Evolutionary conservation across 2,888 invertebrate genomes (phyloP), one percentile per base, ranked within the genome.

Genomic region (Eubasilissa splendida): DNA sequence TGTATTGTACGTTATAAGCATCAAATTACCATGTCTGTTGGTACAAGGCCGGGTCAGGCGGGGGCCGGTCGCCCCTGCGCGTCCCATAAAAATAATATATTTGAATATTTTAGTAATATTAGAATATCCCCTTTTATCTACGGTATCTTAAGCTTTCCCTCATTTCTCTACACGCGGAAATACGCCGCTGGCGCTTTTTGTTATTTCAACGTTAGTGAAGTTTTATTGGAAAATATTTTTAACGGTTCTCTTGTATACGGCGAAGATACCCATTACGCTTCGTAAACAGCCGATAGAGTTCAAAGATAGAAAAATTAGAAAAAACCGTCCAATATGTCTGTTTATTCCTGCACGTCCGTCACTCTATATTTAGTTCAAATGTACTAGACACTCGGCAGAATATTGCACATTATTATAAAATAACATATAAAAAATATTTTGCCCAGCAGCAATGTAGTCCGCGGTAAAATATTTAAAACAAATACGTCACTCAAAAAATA

Each of bases 1-100:
- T 79, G 77, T 68, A 58, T 77, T 58, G 82, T 60, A 82, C 80
- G 76, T 81, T 70, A 76, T 82, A 82, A 66, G 78, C 82, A 42
- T 78, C 78, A 77, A 80, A 82, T 82, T 80, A 82, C 78, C 82
- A 82, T 81, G 80, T 66, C 70, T 76, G 52, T 52, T 50, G 60
- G 80, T 60, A 56, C 42, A 63, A 56, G 42, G 71, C 79, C 83
- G 77, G 80, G 80, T 68, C 60, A 65, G 71, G 76, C 65, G 78
- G 76, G 53, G 60, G 76, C 70, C 56, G 78, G 71, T 58, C 77
- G 76, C 75, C 66, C 75, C 76, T 65, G 65, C 63, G 66, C 22
- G 81, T 90, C 89, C 90, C 91, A 91, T 91, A 91, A 91, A 91
- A 90, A 91, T 91, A 91, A 91, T 90, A 91, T 91, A 91, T 91